phyloP scores from a whole-genome alignment of 2,797 vertebrate species.

The Telmatherina bonti region DNA sequence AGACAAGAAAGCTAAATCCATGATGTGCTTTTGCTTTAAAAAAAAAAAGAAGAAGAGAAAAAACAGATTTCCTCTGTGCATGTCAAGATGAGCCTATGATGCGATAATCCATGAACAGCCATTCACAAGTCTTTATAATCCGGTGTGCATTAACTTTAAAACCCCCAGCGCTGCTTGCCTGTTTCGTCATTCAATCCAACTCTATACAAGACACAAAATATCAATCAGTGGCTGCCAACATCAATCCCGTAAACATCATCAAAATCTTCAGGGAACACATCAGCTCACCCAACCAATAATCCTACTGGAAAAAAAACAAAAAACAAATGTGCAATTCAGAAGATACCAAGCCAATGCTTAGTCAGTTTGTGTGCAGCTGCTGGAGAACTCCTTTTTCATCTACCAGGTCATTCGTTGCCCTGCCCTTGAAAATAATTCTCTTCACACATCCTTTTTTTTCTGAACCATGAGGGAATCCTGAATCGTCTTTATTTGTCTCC shows the following conservation, averaged over 20 bases:
- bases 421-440: slow-evolving; percentile 8
- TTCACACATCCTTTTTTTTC: not conserved
- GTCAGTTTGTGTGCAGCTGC: slow-evolving; percentile 8
- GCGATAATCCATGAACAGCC: slow-evolving; percentile 71
- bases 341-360: slow-evolving; percentile 10
- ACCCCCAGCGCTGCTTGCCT: slow-evolving; percentile 42
- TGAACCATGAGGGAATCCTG: not conserved
- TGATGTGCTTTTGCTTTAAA: slow-evolving; percentile 12
- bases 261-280: slow-evolving; percentile 40
- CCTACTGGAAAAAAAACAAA: slow-evolving; percentile 24
- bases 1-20: slow-evolving; percentile 6
- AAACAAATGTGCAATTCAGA: slow-evolving; percentile 39
- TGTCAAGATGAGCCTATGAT: slow-evolving; percentile 67
- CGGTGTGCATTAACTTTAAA: slow-evolving; percentile 74
- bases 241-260: slow-evolving; percentile 41
- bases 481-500: not conserved
- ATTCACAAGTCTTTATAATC: slow-evolving; percentile 78
- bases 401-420: not conserved
- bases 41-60: slow-evolving; percentile 17
- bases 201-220: slow-evolving; percentile 58
- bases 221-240: slow-evolving; percentile 54
- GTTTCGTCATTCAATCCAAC: slow-evolving; percentile 67
- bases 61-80: slow-evolving; percentile 55
- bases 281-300: slow-evolving; percentile 52
- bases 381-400: not conserved